Evolutionary conservation across 2,113 vertebrate genomes (phyloP), one percentile per base, ranked within the genome.

Genomic region (Plotosus lineatus): DNA sequence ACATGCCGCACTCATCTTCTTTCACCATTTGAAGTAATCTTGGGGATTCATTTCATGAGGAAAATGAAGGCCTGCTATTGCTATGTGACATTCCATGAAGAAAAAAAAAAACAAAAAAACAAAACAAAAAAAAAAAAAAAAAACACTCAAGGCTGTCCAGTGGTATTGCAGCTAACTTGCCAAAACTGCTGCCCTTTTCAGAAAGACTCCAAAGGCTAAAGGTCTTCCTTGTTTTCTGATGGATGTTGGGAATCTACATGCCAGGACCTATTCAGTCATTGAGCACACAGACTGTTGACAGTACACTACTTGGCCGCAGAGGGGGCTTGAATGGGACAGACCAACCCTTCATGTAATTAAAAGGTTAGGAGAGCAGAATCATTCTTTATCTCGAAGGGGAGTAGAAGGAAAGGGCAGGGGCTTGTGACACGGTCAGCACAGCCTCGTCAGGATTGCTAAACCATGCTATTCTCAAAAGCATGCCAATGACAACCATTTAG

Each of bases 311-410:
- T 68, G 23, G 40, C 75, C 5, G 48, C 26, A 63, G 51, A 4
- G 15, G n/a, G 77, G 31, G 50, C 75, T 50, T 40, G 50, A 78
- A 56, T 33, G 46, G 61, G 58, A 83, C 82, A 33, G 61, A 78
- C 81, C 61, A 56, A 72, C 79, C 78, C 28, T 78, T 87, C 50
- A 69, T 81, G 85, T 83, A 84, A 88, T 83, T 88, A 83, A 88
- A 87, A 87, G 85, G 87, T 83, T 86, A 81, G 60, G 17, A 75
- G 58, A 36, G 58, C 56, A 69, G 50, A 68, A 66, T 87, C 75
- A 55, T 50, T 81, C 82, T 82, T 83, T 80, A 51, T 76, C 84
- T 84, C 79, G 84, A 85, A 82, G 80, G 87, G 69, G 63, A 80
- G 60, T 79, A 50, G 44, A 74, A 68, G 80, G 74, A 83, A 83